phyloP scores from a whole-genome alignment of 2,113 vertebrate genomes.

The Chelonoidis abingdonii region DNA sequence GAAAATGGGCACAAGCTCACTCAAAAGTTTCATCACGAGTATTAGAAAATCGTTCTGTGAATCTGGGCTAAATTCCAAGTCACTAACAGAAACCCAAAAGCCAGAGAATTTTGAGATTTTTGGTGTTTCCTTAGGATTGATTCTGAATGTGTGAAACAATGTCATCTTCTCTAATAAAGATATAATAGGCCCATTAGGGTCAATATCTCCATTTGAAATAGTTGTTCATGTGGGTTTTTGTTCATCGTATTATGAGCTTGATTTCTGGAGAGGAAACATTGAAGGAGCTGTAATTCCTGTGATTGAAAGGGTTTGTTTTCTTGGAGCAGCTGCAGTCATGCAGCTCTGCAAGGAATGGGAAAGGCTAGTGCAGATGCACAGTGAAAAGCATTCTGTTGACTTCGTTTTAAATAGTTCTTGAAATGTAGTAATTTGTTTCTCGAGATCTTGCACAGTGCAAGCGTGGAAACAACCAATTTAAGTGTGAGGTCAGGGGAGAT shows the following conservation, averaged over 20 bases:
- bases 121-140: accelerated
- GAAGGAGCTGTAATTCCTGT: background rate
- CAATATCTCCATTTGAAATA: background rate
- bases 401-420: background rate
- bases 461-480: background rate
- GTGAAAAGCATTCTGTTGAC: accelerated
- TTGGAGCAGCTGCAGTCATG: accelerated
- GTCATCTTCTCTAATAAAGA: background rate
- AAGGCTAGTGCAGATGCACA: background rate
- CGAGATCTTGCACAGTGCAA: accelerated
- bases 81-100: accelerated
- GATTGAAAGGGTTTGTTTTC: constrained; percentile 3
- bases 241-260: background rate
- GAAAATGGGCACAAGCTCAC: background rate
- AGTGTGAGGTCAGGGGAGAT: background rate
- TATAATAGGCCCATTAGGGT: background rate
- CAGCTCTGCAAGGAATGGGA: background rate
- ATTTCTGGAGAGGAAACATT: background rate
- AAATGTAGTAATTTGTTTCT: accelerated
- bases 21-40: background rate
- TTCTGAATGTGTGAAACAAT: background rate
- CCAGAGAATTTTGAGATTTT: accelerated
- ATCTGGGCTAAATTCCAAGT: background rate
- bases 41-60: background rate
- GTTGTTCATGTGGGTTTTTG: background rate